Base-by-base conservation (phyloP, 2,797 vertebrate genomes). In the Erithacus rubecula region DNA sequence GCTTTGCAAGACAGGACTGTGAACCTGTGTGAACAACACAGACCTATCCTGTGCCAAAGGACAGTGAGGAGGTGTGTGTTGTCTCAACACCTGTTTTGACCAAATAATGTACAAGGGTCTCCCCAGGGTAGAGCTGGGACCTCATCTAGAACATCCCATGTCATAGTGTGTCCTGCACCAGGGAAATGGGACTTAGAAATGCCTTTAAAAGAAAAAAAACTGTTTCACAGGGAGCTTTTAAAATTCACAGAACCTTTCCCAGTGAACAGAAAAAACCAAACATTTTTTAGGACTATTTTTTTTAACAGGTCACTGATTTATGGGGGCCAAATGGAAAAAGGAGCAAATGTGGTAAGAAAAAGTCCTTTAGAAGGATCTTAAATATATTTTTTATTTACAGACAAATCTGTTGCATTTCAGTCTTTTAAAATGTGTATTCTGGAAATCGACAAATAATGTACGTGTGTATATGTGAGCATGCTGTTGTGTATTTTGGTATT, bases 141-240 rank as follows among this genome's bases (percentile, higher is more conserved):
- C n/a, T 47, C 36, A n/a, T 0, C 7, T 4, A 55, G 32, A 74
- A 23, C 27, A 36, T 26, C 21, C 12, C 39, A 20, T 2, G 1
- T 4, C n/a, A 43, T 5, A 2, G 1, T 4, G 27, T 15, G 27
- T 27, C n/a, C 29, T 58, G 46, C 1, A 7, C 22, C 16, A 15
- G 17, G 30, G 27, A 69, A 62, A 56, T 0, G 22, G 1, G 15
- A 1, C 8, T 62, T 36, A 68, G 36, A 90, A 94, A 59, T 0
- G 3, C 14, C 22, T 77, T 79, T 44, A 39, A 55, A 62, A 37
- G 19, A 32, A 13, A 21, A 52, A 16, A 76, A 52, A 0, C n/a
- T 11, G 8, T 27, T 71, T 75, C 19, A 21, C 4, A 41, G 16
- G 27, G 21, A 78, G 18, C 7, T 47, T 84, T 55, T 60, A 3